Percentiles rank a stretch among this genome's conserved stretches.
Evolutionary conservation across 1,140 invertebrate genomes (phyloP).

Genomic region (Dermatophagoides farinae): DNA sequence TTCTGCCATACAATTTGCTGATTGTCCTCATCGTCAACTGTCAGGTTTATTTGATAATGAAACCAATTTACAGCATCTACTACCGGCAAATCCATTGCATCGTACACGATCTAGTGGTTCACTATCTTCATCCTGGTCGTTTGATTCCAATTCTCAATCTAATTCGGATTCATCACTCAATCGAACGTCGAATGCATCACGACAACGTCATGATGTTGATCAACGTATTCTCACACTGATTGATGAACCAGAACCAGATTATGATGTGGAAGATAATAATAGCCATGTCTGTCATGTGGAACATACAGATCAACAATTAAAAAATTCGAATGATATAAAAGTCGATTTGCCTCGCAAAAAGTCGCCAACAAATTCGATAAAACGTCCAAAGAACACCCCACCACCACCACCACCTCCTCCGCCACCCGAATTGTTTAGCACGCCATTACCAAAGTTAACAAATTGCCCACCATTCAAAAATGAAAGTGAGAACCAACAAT

Average conservation of each 20-base stretch:
- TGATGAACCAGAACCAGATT: background rate
- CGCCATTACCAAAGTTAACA: background rate
- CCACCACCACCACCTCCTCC: background rate
- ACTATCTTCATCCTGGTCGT: too few relatives aligned
- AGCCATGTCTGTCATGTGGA: background rate
- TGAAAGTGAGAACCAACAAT: background rate
- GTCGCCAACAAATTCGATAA: background rate
- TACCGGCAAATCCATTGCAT: background rate
- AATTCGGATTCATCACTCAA: too few relatives aligned
- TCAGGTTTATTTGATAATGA: constrained; percentile 6
- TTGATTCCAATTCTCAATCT: too few relatives aligned
- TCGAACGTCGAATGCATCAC: too few relatives aligned
- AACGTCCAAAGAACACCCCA: background rate
- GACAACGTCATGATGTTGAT: background rate
- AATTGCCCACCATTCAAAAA: background rate
- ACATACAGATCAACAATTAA: background rate
- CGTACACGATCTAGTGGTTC: too few relatives aligned
- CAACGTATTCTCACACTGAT: background rate
- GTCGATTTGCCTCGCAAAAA: background rate
- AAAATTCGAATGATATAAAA: too few relatives aligned
- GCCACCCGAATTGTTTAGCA: constrained; percentile 8
- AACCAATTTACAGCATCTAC: background rate
- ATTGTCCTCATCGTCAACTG: background rate
- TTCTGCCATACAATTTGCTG: background rate
- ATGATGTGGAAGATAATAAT: constrained; percentile 3